Evolutionary conservation across 2,113 vertebrate genomes (phyloP).

Genomic region (Tupaia tana): DNA sequence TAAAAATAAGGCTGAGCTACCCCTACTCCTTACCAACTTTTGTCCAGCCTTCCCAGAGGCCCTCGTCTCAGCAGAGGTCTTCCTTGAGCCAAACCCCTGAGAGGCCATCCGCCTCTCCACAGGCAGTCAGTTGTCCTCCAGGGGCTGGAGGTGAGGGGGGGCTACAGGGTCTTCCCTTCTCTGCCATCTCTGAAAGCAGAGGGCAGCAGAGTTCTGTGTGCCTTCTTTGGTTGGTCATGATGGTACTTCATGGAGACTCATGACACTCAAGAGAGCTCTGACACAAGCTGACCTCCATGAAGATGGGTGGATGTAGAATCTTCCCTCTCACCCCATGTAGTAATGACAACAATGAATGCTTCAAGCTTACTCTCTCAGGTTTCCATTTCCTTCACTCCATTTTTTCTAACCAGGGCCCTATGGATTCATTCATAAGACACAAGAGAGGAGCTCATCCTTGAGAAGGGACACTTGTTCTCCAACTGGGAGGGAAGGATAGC

Average conservation of each 20-base stretch:
- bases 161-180: neutral
- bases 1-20: neutral
- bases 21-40: neutral
- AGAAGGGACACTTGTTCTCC: neutral
- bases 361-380: neutral
- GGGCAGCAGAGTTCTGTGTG: neutral
- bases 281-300: neutral
- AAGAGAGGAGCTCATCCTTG: neutral
- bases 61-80: neutral
- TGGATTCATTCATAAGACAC: neutral
- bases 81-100: neutral
- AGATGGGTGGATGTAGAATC: neutral
- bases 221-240: neutral
- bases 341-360: accelerated
- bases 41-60: neutral
- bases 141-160: neutral
- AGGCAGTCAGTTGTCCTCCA: neutral
- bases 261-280: neutral
- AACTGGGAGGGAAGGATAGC: neutral
- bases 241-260: neutral
- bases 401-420: neutral
- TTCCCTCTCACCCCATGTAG: no score
- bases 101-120: accelerated
- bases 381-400: neutral
- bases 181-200: neutral